Conservation (phyloP, 1,140 invertebrate species). For the Calliphora vicina region DNA sequence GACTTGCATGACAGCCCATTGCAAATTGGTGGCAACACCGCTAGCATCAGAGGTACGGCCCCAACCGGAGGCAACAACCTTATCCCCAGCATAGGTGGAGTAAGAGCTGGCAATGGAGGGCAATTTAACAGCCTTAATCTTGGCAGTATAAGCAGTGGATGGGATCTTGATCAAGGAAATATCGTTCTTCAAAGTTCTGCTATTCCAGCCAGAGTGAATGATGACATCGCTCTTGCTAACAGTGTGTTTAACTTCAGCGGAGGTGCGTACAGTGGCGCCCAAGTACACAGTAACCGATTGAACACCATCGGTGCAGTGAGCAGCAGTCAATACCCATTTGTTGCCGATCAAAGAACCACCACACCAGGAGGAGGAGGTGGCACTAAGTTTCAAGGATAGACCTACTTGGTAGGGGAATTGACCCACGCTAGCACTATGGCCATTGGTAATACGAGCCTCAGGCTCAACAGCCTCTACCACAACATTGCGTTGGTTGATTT, state of each 20-base stretch:
- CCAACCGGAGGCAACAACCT: conserved; percentile 52
- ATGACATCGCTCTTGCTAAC: conserved; percentile 11
- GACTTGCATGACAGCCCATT: conserved; percentile 37
- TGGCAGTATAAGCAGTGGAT: conserved; percentile 31
- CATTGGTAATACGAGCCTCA: conserved; percentile 58
- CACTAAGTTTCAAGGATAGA: conserved; percentile 50
- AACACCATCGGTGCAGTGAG: conserved; percentile 66
- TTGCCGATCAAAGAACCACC: conserved; percentile 67
- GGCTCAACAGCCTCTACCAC: no score
- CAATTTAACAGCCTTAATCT: conserved; percentile 37
- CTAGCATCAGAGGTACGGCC: conserved; percentile 44
- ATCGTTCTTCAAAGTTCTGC: conserved; percentile 48
- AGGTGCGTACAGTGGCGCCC: conserved; percentile 33
- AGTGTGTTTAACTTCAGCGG: conserved; percentile 8
- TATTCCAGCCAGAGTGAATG: conserved; percentile 28
- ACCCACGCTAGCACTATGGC: conserved; percentile 46
- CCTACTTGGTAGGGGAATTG: conserved; percentile 63
- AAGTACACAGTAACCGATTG: conserved; percentile 10
- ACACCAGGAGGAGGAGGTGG: conserved; percentile 56
- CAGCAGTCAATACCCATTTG: conserved; percentile 68
- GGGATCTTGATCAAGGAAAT: conserved; percentile 55
- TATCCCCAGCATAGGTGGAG: conserved; percentile 45
- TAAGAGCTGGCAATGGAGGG: conserved; percentile 48
- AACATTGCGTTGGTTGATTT: no score
- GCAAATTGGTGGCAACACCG: conserved; percentile 34